Evolutionary conservation across 2,888 invertebrate genomes (phyloP).

Genomic region (Chloromyia formosa): DNA sequence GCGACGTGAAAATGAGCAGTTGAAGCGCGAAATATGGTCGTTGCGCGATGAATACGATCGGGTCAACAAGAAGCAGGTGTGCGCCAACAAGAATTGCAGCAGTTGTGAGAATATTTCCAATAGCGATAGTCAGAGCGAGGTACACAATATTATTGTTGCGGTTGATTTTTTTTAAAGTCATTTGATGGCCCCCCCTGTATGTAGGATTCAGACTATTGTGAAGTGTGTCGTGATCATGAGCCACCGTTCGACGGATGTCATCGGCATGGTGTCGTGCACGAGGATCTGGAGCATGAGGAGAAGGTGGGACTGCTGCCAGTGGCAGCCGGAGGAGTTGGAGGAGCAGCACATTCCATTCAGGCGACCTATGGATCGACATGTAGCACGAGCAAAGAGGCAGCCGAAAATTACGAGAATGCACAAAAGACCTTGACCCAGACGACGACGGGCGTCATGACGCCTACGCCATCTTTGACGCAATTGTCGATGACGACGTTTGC

Average conservation of each 20-base stretch:
- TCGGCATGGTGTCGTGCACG: constrained; percentile 46
- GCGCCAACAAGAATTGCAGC: constrained; percentile 64
- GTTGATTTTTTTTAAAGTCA: not conserved
- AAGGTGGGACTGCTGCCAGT: constrained; percentile 46
- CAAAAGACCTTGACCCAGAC: constrained; percentile 58
- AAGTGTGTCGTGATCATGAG: constrained; percentile 57
- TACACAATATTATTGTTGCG: too few species aligned
- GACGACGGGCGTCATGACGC: not conserved
- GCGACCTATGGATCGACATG: not conserved
- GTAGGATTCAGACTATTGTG: constrained; percentile 63
- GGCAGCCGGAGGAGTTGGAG: not conserved
- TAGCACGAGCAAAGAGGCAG: constrained; percentile 61
- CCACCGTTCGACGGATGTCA: constrained; percentile 52
- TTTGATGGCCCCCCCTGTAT: not conserved
- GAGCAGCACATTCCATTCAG: not conserved
- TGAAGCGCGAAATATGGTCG: constrained; percentile 86
- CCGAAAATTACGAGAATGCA: constrained; percentile 63
- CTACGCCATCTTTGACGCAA: not conserved
- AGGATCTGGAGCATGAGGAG: constrained; percentile 54
- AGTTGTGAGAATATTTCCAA: constrained; percentile 51
- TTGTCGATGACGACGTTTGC: not conserved
- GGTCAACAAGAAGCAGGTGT: constrained; percentile 77
- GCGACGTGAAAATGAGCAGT: constrained; percentile 86
- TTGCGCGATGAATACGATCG: constrained; percentile 89
- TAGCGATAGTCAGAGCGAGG: constrained; percentile 58